Conservation (phyloP, 2,113 vertebrate species). For the Agapornis roseicollis region DNA sequence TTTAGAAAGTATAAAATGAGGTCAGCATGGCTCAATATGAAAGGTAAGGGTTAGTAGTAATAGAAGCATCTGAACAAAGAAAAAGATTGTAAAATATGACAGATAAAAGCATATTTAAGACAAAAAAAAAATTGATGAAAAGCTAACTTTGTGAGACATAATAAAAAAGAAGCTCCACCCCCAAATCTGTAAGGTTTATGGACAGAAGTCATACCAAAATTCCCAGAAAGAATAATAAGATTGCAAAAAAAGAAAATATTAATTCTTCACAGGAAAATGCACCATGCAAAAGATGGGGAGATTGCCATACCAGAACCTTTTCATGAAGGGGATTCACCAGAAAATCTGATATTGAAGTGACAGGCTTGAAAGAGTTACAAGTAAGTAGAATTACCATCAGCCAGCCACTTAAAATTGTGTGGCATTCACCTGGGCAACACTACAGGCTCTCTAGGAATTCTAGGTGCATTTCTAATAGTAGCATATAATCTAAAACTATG, state of each 20-base stretch:
- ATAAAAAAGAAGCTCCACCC: not conserved
- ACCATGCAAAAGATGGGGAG: fast-evolving
- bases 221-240: not conserved
- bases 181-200: not conserved
- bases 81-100: not conserved
- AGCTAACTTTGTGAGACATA: not conserved
- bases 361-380: not conserved
- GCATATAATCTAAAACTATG: not conserved
- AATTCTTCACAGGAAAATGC: not conserved
- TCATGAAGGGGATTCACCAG: not conserved
- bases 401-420: not conserved
- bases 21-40: not conserved
- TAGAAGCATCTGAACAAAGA: not conserved
- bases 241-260: not conserved
- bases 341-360: not conserved
- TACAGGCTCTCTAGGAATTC: not conserved
- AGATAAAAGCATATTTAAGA: not conserved
- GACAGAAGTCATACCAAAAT: not conserved
- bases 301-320: not conserved
- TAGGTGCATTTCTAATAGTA: not conserved
- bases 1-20: not conserved
- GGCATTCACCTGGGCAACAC: not conserved
- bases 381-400: not conserved
- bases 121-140: not conserved
- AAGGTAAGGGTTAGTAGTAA: not conserved